phyloP scores from a whole-genome alignment of 2,113 vertebrate species.

The Tylochromis polylepis region DNA sequence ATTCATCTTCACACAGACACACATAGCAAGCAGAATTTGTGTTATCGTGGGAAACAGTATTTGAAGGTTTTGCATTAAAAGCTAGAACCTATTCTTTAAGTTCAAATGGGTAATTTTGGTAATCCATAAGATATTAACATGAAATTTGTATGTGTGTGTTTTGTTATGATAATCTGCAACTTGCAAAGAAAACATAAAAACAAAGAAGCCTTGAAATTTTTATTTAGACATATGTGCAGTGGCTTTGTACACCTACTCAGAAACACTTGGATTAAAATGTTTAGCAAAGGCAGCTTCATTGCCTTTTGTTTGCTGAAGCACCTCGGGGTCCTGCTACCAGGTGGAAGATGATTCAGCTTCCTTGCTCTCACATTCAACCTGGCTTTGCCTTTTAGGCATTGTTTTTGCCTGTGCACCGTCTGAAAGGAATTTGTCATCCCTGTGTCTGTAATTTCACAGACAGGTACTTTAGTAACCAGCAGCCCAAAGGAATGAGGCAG shows the following conservation, averaged over 20 bases:
- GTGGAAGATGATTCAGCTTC: neutral
- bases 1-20: neutral
- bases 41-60: rapidly evolving
- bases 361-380: neutral
- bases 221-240: neutral
- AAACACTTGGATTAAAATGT: neutral
- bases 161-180: neutral
- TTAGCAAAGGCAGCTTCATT: neutral
- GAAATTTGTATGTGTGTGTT: neutral
- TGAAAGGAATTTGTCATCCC: neutral
- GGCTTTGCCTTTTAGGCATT: neutral
- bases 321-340: neutral
- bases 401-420: neutral
- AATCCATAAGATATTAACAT: neutral
- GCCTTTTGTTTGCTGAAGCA: neutral
- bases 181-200: neutral
- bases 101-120: neutral
- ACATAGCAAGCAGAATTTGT: neutral
- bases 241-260: neutral
- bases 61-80: neutral
- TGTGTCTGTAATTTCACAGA: neutral
- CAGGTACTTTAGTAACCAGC: neutral
- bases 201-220: neutral
- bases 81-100: neutral
- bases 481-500: neutral